A percentile compares a stretch with the other conserved stretches of the same genome.
These are phyloP conservation scores for Onychomys arenicola DNA, from an alignment of 2,797 vertebrate species.

Conservation along the genomic window DNA sequence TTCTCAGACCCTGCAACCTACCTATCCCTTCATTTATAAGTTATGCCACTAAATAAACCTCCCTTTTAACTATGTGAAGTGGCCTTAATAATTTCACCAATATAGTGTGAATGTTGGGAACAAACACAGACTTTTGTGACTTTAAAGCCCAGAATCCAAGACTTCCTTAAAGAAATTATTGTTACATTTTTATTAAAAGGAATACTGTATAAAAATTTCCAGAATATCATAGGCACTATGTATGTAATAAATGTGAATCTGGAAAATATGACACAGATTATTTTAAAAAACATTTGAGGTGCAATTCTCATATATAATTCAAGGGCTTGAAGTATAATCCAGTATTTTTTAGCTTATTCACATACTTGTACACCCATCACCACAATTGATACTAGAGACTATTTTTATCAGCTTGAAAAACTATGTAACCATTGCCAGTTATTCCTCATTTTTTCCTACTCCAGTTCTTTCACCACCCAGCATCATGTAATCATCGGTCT, in stretches of 20 bases:
- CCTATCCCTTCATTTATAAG: no score
- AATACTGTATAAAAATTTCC: not conserved
- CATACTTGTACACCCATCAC: not conserved
- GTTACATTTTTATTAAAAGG: not conserved
- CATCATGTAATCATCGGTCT: not conserved
- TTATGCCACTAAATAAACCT: no score
- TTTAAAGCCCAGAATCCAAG: not conserved
- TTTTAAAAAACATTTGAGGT: not conserved
- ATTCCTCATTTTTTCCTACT: not conserved
- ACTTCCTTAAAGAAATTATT: not conserved
- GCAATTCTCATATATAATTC: not conserved
- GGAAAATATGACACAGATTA: not conserved
- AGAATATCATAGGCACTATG: not conserved
- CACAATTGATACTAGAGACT: not conserved
- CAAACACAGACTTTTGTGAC: not conserved
- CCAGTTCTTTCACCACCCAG: accelerated
- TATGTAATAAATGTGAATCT: not conserved
- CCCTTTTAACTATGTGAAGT: no score
- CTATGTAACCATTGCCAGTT: not conserved
- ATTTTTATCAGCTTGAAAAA: not conserved
- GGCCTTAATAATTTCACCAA: no score
- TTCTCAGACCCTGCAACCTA: no score
- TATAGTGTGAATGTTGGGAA: not conserved
- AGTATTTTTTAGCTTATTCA: not conserved
- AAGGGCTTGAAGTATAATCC: not conserved